Conservation (phyloP, 2,113 vertebrate genomes). For the Axis porcinus region DNA sequence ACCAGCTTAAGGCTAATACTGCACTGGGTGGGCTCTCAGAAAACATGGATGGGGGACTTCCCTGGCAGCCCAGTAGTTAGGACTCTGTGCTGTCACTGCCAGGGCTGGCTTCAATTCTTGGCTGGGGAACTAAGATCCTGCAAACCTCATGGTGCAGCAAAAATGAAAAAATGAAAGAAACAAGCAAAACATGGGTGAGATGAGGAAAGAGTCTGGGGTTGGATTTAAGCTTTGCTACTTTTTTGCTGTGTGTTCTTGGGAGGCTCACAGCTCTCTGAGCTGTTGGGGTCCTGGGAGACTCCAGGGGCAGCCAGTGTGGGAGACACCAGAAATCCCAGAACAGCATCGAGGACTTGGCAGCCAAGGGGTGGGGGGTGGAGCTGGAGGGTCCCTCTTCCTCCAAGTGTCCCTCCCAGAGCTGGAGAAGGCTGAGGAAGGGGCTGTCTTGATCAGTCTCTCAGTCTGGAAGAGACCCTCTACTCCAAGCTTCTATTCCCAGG, state of each 20-base stretch:
- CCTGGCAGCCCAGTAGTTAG: neutral
- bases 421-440: neutral
- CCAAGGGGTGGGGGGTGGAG: neutral
- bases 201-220: no score
- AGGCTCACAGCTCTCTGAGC: neutral
- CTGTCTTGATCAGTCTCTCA: rapidly evolving
- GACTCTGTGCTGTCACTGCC: neutral
- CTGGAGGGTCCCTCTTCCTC: neutral
- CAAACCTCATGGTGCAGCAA: neutral
- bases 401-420: neutral
- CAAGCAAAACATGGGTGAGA: neutral
- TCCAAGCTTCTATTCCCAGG: neutral
- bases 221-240: rapidly evolving
- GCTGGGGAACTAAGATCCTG: neutral
- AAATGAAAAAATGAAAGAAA: neutral
- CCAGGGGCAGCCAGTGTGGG: neutral
- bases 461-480: neutral
- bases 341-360: neutral
- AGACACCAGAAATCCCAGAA: neutral
- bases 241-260: neutral
- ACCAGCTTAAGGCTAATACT: no score
- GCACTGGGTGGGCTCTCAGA: neutral
- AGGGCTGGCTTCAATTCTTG: neutral
- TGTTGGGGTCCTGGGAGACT: neutral
- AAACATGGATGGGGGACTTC: neutral